These are phyloP conservation scores for Drosophila koepferae DNA, from an alignment of 2,888 invertebrate species.

Conservation along the genomic window DNA sequence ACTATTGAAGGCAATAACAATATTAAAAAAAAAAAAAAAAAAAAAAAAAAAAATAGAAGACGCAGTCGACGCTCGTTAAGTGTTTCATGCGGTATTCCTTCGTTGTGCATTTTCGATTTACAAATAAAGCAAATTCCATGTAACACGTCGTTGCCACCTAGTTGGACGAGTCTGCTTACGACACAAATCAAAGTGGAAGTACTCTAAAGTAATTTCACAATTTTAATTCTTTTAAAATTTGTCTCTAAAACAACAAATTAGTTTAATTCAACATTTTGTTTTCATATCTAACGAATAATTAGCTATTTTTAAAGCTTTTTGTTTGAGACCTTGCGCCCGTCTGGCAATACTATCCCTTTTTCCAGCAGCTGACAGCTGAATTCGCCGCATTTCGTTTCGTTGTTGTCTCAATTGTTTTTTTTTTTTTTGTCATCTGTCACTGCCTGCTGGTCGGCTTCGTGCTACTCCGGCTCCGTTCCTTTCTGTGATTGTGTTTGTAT, in stretches of 20 bases:
- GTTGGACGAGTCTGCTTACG: constrained; percentile 1
- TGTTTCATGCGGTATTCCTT: not conserved
- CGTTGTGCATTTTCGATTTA: not conserved
- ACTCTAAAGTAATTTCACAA: not conserved
- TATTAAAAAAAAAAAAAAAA: not conserved
- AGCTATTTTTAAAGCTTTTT: not conserved
- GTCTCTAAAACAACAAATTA: not conserved
- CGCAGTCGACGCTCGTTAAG: not conserved
- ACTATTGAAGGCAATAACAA: not conserved
- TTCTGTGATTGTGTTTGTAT: not conserved
- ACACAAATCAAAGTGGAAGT: not conserved
- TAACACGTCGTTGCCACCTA: constrained; percentile 33
- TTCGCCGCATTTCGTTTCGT: constrained; percentile 24
- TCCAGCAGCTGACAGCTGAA: constrained; percentile 36
- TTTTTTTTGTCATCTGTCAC: not conserved
- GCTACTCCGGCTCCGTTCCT: not conserved
- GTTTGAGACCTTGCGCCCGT: not conserved
- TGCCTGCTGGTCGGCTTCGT: not conserved
- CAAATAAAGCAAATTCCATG: constrained; percentile 4
- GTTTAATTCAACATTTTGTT: not conserved
- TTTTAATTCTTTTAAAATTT: not conserved
- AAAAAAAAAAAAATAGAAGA: not conserved
- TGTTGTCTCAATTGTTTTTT: not conserved
- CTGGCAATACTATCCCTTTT: constrained; percentile 29
- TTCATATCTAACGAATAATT: not conserved